Evolutionary conservation across 1,140 invertebrate species (phyloP).

Genomic region (Temnothorax nylanderi): DNA sequence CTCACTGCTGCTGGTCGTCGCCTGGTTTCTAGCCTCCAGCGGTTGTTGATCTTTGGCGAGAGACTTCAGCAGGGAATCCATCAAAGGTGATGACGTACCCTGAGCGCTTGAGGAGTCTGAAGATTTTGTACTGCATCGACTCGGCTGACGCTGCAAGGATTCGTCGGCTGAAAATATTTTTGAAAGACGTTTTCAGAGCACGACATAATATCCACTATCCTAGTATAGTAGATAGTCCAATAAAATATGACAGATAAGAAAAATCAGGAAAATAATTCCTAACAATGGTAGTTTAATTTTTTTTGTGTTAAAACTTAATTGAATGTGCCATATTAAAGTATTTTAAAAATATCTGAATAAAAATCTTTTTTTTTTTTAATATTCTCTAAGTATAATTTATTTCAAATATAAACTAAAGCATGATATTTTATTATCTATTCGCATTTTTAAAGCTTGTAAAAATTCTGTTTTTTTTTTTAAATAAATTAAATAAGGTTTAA

Average conservation of each 20-base stretch:
- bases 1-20: conserved; percentile 82
- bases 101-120: conserved; percentile 78
- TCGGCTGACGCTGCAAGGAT: conserved; percentile 85
- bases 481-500: neutral
- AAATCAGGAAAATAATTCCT: neutral
- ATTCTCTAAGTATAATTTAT: neutral
- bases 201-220: neutral
- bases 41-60: conserved; percentile 87
- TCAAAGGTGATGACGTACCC: conserved; percentile 80
- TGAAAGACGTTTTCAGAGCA: neutral
- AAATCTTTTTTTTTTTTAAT: conserved; percentile 8
- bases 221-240: too few relatives aligned
- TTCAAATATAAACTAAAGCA: neutral
- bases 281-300: neutral
- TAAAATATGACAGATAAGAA: neutral
- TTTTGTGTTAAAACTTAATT: neutral
- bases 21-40: conserved; percentile 85
- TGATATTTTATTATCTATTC: neutral
- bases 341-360: neutral
- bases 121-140: conserved; percentile 85
- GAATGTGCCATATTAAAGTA: neutral
- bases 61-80: conserved; percentile 87
- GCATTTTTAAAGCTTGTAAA: neutral
- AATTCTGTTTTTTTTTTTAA: neutral
- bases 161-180: conserved; percentile 72